Evolutionary conservation across 2,797 vertebrate genomes (phyloP).

Genomic region (Manis pentadactyla): DNA sequence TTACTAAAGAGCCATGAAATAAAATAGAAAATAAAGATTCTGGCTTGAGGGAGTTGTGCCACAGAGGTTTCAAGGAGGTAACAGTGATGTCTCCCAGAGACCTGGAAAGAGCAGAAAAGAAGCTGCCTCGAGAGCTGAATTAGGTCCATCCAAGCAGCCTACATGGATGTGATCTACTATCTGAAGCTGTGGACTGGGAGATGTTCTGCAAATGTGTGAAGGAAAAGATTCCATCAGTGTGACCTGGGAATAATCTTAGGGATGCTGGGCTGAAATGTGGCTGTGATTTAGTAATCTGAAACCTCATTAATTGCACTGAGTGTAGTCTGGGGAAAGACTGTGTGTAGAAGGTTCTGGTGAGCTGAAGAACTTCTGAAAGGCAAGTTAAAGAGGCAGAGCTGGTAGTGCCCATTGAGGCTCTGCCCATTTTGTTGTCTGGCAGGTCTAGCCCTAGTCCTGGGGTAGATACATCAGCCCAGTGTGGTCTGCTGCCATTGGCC

Average conservation of each 20-base stretch:
- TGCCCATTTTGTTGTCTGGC: not conserved
- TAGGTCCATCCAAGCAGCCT: not conserved
- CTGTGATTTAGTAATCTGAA: constrained; percentile 49
- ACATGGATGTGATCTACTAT: not conserved
- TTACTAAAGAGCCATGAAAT: constrained; percentile 44
- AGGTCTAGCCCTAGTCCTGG: constrained; percentile 7
- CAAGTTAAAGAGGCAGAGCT: not conserved
- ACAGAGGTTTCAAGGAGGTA: constrained; percentile 4
- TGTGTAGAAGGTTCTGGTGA: not conserved
- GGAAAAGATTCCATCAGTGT: not conserved
- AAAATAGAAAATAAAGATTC: constrained; percentile 27
- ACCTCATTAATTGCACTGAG: constrained; percentile 30
- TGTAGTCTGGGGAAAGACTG: not conserved
- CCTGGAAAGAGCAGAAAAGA: constrained; percentile 33
- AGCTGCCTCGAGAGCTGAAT: constrained; percentile 6
- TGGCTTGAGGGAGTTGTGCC: not conserved
- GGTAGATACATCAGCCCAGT: not conserved
- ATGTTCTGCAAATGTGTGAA: not conserved
- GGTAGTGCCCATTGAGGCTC: not conserved
- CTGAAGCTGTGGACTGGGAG: not conserved
- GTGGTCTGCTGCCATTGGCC: not conserved
- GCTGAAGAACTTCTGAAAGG: not conserved
- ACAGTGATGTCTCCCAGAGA: not conserved
- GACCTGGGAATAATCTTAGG: constrained; percentile 49
- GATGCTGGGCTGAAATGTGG: constrained; percentile 6